These are phyloP conservation scores for Dinocampus coccinellae DNA, from an alignment of 2,888 invertebrate genomes.

Conservation along the genomic window DNA sequence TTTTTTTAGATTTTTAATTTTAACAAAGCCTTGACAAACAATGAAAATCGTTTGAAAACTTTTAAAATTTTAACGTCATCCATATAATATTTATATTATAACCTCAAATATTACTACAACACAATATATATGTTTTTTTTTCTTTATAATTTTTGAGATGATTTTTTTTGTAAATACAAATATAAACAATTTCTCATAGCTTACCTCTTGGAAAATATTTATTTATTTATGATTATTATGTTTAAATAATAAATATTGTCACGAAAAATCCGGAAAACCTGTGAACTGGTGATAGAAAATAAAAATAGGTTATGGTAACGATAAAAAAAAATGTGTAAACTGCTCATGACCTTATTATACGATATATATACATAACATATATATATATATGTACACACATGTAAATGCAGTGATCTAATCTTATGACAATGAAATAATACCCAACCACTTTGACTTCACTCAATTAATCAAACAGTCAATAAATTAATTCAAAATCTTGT, in stretches of 20 bases:
- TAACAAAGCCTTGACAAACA: constrained; percentile 39
- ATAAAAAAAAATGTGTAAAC: not conserved
- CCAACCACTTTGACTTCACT: not conserved
- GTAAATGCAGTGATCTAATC: not conserved
- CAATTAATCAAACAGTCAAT: not conserved
- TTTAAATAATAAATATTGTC: constrained; percentile 15
- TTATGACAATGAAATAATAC: not conserved
- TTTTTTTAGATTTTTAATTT: too few relatives aligned
- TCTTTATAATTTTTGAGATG: not conserved
- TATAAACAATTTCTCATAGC: not conserved
- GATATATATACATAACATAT: not conserved
- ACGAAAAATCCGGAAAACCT: constrained; percentile 13
- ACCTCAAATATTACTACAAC: not conserved
- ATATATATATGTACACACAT: not conserved
- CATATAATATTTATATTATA: not conserved
- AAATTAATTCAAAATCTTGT: too few relatives aligned
- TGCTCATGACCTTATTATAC: not conserved
- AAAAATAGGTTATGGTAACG: constrained; percentile 38
- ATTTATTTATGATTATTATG: constrained; percentile 21
- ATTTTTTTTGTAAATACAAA: not conserved
- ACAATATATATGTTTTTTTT: not conserved
- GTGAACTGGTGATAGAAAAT: constrained; percentile 11
- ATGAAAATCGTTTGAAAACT: constrained; percentile 31
- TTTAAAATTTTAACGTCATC: not conserved
- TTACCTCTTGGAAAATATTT: not conserved